A percentile compares a stretch with the other conserved stretches of the same genome.
Evolutionary conservation across 2,888 invertebrate genomes (phyloP).

Genomic region (Thymelicus sylvestris): DNA sequence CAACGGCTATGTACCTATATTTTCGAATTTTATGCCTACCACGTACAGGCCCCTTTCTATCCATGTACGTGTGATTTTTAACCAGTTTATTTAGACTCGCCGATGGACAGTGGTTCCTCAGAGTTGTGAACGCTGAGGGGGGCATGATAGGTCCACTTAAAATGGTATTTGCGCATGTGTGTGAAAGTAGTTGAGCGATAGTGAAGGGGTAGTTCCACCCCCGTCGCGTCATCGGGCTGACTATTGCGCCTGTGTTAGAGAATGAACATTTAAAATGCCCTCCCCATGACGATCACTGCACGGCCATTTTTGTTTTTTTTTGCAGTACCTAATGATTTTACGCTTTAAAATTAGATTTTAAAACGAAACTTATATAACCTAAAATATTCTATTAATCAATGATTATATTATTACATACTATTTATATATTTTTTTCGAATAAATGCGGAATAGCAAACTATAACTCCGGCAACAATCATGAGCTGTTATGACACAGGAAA

Average conservation of each 20-base stretch:
- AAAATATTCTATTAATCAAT: too few species aligned
- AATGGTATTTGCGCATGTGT: conserved; percentile 57
- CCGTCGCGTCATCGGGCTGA: conserved; percentile 77
- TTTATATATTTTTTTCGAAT: too few species aligned
- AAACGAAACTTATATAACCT: not conserved
- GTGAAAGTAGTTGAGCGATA: conserved; percentile 72
- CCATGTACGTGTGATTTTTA: conserved; percentile 55
- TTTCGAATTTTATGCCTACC: conserved; percentile 82
- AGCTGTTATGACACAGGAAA: too few species aligned
- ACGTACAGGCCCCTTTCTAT: conserved; percentile 53
- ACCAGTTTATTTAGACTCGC: conserved; percentile 58
- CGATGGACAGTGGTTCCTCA: conserved; percentile 42
- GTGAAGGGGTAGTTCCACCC: conserved; percentile 69
- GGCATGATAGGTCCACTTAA: conserved; percentile 51
- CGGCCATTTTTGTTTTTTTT: conserved; percentile 73
- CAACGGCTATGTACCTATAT: conserved; percentile 68
- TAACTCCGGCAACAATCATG: too few species aligned
- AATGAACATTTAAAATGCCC: conserved; percentile 81
- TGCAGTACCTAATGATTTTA: conserved; percentile 8
- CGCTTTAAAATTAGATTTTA: not conserved
- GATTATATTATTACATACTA: too few species aligned
- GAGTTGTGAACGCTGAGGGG: conserved; percentile 41
- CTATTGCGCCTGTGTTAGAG: conserved; percentile 81
- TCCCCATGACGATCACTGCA: conserved; percentile 75
- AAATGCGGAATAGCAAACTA: too few species aligned